phyloP scores from a whole-genome alignment of 2,113 vertebrate species.

The Salminus brasiliensis region DNA sequence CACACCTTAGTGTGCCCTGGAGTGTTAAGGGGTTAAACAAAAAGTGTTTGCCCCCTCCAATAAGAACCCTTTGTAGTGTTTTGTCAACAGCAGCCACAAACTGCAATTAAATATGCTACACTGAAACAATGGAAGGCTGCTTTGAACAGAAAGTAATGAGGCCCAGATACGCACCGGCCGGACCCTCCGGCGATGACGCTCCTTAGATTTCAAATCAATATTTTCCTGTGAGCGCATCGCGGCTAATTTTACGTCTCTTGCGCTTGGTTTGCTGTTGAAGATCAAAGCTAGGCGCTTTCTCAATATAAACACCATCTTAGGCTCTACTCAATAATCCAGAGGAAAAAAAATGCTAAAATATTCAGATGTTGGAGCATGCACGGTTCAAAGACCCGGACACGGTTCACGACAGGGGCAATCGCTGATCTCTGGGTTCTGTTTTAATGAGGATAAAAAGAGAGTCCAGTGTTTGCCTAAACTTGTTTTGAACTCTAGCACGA shows the following conservation, averaged over 20 bases:
- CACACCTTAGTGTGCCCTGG: too few species aligned
- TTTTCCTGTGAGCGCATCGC: not conserved
- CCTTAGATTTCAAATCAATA: not conserved
- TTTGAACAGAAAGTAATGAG: not conserved
- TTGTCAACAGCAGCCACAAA: not conserved
- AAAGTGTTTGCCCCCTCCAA: too few species aligned
- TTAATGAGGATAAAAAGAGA: not conserved
- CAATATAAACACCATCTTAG: not conserved
- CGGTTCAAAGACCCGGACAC: not conserved
- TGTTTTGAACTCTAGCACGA: not conserved
- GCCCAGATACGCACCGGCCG: not conserved
- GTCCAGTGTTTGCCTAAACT: not conserved
- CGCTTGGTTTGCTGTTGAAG: not conserved
- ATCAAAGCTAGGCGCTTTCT: not conserved
- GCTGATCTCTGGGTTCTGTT: not conserved
- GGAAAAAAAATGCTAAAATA: not conserved
- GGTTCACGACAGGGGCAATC: not conserved
- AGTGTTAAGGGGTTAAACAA: too few species aligned
- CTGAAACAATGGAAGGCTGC: not conserved
- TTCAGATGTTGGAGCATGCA: not conserved
- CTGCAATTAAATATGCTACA: not conserved
- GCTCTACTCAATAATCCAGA: not conserved
- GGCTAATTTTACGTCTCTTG: not conserved
- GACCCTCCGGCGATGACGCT: not conserved
- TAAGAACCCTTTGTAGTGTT: not conserved